Base-by-base conservation (phyloP, 2,113 vertebrate genomes). In the Prunella fulvescens region DNA sequence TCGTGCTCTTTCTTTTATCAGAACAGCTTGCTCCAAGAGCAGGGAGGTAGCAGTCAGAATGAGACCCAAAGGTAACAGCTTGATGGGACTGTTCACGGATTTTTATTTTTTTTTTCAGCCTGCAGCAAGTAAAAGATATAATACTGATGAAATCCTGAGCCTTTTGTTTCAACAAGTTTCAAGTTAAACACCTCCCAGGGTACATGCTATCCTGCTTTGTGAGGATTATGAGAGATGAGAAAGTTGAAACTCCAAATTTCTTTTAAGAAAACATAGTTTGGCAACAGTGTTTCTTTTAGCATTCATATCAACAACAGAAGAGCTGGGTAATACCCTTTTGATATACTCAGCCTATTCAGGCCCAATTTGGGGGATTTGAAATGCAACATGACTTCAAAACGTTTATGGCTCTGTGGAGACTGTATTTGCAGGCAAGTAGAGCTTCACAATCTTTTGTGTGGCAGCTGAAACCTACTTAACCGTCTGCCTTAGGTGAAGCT, bases 381-480 rank as follows among this genome's bases (percentile, higher is more conserved):
- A 92, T 90, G 79, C 82, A 95, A 44, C 80, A 70, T 1, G 1
- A 54, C 71, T 95, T 92, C 78, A 67, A 87, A 83, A 90, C 12
- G 3, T 81, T 95, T 90, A 84, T 67, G 76, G 44, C 56, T 89
- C 85, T 95, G 67, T 53, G 16, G 91, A 95, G 78, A 67, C 82
- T 82, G 3, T 81, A 81, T 87, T 91, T 95, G 90, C 58, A 88
- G 78, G 81, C 83, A 58, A 77, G 83, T 54, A 89, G 78, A 95
- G 91, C 62, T 65, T 92, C 64, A 10, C 71, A 51, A 37, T 94
- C 95, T 89, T 92, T 94, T 92, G 86, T 94, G 90, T 95, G 71
- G 93, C 90, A 92, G 89, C 91, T 96, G 93, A 96, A 95, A 91
- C 91, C 91, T 76, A 65, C 93, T 96, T 92, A 92, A 79, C 87